Conservation (phyloP, 2,888 invertebrate genomes). For the Philereme vetulata region DNA sequence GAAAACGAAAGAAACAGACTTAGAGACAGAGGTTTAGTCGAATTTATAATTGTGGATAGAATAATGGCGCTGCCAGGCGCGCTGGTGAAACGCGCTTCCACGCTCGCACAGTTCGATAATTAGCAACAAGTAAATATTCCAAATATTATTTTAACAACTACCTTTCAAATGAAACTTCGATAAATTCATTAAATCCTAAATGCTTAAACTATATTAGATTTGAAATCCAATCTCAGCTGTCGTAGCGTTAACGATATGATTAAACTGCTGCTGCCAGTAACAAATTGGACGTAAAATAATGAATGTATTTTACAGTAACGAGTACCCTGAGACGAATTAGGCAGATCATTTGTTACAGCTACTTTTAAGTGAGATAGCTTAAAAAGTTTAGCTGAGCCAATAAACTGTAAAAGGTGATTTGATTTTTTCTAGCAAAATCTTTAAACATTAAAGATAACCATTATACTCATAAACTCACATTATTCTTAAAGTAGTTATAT, state of each 20-base stretch:
- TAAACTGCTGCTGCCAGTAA: conserved; percentile 14
- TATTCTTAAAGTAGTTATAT: too few relatives aligned
- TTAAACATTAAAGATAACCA: conserved; percentile 2
- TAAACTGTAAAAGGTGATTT: conserved; percentile 5
- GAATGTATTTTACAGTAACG: conserved; percentile 26
- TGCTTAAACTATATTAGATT: conserved; percentile 24
- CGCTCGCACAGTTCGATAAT: too few relatives aligned
- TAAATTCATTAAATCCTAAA: conserved; percentile 28
- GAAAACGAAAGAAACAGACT: too few relatives aligned
- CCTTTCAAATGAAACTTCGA: conserved; percentile 6
- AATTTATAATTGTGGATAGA: too few relatives aligned
- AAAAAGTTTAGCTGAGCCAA: conserved; percentile 4
- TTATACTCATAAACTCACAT: not conserved
- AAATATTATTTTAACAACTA: too few relatives aligned
- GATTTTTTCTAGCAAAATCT: not conserved
- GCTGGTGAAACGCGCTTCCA: too few relatives aligned
- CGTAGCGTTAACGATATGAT: conserved; percentile 24
- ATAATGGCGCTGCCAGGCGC: too few relatives aligned
- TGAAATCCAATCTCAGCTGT: conserved; percentile 29
- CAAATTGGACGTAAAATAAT: conserved; percentile 31
- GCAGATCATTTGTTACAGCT: conserved; percentile 23
- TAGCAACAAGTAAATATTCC: too few relatives aligned
- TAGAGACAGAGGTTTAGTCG: too few relatives aligned
- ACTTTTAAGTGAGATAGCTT: conserved; percentile 9
- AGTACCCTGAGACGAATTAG: conserved; percentile 25